Conservation (phyloP, 1,140 invertebrate species). For the Ceratoteleas bidentatus region DNA sequence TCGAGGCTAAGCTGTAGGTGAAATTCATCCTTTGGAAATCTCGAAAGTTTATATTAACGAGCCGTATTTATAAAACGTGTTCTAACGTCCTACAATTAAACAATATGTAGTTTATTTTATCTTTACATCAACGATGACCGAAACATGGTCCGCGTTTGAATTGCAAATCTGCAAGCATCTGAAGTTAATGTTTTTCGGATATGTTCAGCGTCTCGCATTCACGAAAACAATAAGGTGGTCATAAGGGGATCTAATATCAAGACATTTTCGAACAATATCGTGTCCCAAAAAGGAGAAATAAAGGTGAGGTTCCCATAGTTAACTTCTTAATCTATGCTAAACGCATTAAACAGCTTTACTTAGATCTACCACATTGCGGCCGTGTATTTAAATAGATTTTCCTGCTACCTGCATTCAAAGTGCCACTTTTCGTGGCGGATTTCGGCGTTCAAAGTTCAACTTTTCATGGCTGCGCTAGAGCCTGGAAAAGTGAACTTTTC, state of each 20-base stretch:
- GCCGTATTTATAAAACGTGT: too few species aligned
- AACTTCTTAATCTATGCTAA: conserved; percentile 76
- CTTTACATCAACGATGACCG: too few species aligned
- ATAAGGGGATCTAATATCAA: neutral
- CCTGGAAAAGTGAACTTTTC: conserved; percentile 17
- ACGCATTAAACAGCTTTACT: conserved; percentile 71
- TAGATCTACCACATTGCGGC: conserved; percentile 63
- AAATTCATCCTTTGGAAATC: too few species aligned
- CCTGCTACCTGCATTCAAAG: conserved; percentile 30
- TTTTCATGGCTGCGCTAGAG: conserved; percentile 16
- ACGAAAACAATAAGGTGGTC: too few species aligned
- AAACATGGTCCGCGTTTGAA: too few species aligned
- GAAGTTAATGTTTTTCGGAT: too few species aligned
- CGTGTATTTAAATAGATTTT: conserved; percentile 70
- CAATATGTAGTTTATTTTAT: too few species aligned
- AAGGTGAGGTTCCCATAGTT: conserved; percentile 74
- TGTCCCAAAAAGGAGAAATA: conserved; percentile 64
- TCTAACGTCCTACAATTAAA: neutral
- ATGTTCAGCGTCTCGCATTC: too few species aligned
- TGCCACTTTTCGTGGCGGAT: conserved; percentile 29
- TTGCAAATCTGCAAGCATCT: too few species aligned
- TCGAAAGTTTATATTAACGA: too few species aligned
- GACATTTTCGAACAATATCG: conserved; percentile 2
- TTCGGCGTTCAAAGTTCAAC: conserved; percentile 33
- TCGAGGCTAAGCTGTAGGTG: too few species aligned